Percentiles rank a stretch among this genome's conserved stretches.
These are phyloP conservation scores for Corythornis vintsioides DNA, from an alignment of 2,113 vertebrate genomes.

Conservation along the genomic window DNA sequence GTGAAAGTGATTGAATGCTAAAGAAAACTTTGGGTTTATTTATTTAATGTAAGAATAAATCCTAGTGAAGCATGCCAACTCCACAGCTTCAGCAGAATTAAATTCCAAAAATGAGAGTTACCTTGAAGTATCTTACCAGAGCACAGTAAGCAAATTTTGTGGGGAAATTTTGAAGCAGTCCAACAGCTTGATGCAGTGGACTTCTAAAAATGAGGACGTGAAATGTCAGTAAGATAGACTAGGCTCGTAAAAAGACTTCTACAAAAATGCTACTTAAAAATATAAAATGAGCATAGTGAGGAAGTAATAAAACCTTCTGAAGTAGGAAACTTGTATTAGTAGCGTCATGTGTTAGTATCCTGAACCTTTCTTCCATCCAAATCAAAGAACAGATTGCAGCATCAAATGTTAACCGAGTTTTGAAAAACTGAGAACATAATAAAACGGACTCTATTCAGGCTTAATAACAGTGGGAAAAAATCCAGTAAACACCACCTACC, in stretches of 20 bases:
- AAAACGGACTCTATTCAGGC: neutral
- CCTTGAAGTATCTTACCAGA: neutral
- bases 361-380: neutral
- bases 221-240: neutral
- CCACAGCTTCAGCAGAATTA: neutral
- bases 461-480: neutral
- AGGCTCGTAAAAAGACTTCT: neutral
- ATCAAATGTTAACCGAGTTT: neutral
- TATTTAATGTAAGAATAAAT: neutral
- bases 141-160: neutral
- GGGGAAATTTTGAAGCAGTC: neutral
- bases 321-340: neutral
- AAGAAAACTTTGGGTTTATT: neutral
- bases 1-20: neutral
- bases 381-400: neutral
- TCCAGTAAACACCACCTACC: neutral
- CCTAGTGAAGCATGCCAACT: neutral
- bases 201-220: neutral
- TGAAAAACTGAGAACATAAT: neutral
- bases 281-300: neutral
- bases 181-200: neutral
- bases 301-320: neutral
- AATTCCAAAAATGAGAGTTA: neutral
- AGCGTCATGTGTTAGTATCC: neutral
- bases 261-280: neutral